Conservation (phyloP, 2,888 invertebrate genomes). For the Rhingia campestris region DNA sequence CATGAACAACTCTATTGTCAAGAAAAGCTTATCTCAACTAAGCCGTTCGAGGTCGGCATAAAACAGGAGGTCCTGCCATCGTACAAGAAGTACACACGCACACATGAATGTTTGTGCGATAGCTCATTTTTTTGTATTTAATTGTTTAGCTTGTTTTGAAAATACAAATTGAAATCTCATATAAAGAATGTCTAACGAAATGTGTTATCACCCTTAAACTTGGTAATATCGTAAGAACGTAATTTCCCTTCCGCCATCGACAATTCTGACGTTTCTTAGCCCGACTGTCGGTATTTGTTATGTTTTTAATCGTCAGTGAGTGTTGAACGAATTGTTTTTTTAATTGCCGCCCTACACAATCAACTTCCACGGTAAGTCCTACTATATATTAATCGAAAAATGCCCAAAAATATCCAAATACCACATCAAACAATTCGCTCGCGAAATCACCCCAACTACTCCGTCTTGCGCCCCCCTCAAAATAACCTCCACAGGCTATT, state of each 20-base stretch:
- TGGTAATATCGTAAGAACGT: slow-evolving; percentile 52
- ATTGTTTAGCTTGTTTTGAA: too few species aligned
- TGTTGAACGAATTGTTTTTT: slow-evolving; percentile 51
- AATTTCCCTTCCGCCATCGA: slow-evolving; percentile 29
- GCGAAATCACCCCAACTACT: slow-evolving; percentile 5
- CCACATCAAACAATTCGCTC: background rate
- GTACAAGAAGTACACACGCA: too few species aligned
- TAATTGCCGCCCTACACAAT: slow-evolving; percentile 26
- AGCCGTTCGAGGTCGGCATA: too few species aligned
- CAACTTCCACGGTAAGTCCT: slow-evolving; percentile 44
- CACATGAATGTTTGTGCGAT: too few species aligned
- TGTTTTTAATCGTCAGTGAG: slow-evolving; percentile 64
- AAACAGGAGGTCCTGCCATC: too few species aligned
- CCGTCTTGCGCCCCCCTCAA: slow-evolving; percentile 31
- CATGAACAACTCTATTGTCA: too few species aligned
- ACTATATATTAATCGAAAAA: background rate
- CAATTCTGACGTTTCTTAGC: slow-evolving; percentile 48
- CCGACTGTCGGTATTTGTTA: slow-evolving; percentile 65
- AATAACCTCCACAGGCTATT: slow-evolving; percentile 43
- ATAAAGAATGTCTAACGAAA: background rate
- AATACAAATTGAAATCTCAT: too few species aligned
- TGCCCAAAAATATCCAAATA: background rate
- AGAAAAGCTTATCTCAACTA: too few species aligned
- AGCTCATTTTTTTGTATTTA: too few species aligned
- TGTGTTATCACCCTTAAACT: background rate